phyloP scores from a whole-genome alignment of 2,888 invertebrate genomes.

The Acrobasis suavella region DNA sequence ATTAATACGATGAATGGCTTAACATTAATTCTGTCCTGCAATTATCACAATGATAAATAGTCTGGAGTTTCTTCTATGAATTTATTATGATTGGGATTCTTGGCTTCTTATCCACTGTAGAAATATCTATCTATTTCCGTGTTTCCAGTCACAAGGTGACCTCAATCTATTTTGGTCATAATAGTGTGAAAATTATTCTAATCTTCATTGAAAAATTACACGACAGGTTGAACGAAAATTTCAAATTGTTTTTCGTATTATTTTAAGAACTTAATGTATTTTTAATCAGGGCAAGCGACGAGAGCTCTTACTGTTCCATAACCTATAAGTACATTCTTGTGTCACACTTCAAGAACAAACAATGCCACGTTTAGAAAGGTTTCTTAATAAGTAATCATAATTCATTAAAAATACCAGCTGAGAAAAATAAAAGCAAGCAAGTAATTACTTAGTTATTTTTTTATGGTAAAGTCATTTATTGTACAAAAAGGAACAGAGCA shows the following conservation, averaged over 20 bases:
- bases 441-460: too few relatives aligned
- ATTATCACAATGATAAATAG: neutral
- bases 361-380: too few relatives aligned
- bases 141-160: conserved; percentile 31
- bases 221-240: neutral
- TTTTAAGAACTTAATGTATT: neutral
- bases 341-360: too few relatives aligned
- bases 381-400: too few relatives aligned
- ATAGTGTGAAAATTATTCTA: neutral
- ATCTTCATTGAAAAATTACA: neutral
- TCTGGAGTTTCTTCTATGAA: conserved; percentile 8
- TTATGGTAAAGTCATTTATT: too few relatives aligned
- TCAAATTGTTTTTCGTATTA: conserved; percentile 1
- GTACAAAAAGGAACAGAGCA: too few relatives aligned
- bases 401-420: too few relatives aligned
- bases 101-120: neutral
- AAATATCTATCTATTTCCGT: conserved; percentile 7
- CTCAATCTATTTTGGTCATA: conserved; percentile 24
- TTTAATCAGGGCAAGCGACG: too few relatives aligned
- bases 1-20: conserved; percentile 2
- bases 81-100: conserved; percentile 12
- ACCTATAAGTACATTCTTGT: too few relatives aligned
- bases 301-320: too few relatives aligned
- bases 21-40: neutral
- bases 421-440: too few relatives aligned